phyloP scores from a whole-genome alignment of 2,797 vertebrate species.

The Chrosomus eos region DNA sequence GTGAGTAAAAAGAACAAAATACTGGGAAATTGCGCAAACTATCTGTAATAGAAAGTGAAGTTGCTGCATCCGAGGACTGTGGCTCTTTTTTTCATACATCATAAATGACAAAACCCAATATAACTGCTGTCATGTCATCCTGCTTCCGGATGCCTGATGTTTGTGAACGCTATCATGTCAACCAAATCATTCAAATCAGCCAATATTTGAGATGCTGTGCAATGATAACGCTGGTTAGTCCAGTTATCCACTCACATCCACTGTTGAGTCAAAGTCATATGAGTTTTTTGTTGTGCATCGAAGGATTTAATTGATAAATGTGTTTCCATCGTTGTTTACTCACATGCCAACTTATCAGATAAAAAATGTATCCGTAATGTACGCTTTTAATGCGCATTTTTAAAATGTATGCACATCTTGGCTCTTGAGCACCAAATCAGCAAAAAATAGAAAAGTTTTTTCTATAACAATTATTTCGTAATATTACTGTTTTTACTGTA shows the following conservation, averaged over 20 bases:
- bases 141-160: background rate
- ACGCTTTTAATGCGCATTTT: background rate
- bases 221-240: no score
- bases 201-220: no score
- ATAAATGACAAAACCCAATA: background rate
- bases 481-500: background rate
- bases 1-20: background rate
- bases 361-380: no score
- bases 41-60: background rate
- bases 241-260: no score
- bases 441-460: background rate
- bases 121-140: background rate
- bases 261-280: no score
- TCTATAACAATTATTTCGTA: background rate
- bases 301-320: background rate
- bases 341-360: no score
- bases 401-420: no score
- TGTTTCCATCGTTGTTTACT: background rate
- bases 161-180: background rate
- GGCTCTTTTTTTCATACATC: background rate
- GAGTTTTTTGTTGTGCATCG: background rate
- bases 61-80: no score
- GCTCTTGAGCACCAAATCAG: background rate
- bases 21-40: background rate
- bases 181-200: background rate